phyloP scores from a whole-genome alignment of 2,797 vertebrate species.

The Bradypodion ventrale region DNA sequence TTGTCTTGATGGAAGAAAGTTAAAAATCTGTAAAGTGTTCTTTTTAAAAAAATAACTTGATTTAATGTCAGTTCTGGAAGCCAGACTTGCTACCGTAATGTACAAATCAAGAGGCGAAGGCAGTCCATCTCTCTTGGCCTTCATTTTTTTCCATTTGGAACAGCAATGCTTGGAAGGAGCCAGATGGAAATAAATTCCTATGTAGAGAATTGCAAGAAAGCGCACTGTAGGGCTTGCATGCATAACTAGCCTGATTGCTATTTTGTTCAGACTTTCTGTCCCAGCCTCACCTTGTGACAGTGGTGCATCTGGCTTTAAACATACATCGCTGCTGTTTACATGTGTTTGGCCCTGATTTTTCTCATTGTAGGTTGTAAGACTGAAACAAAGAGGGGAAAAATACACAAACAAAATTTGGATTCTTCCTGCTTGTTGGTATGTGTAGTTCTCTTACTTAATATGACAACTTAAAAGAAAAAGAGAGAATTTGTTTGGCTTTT shows the following conservation, averaged over 20 bases:
- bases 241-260: background rate
- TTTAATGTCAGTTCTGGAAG: background rate
- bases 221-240: no score
- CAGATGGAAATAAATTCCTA: background rate
- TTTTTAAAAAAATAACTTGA: background rate
- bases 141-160: background rate
- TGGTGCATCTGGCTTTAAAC: background rate
- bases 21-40: background rate
- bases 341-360: background rate
- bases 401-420: background rate
- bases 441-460: constrained; percentile 44
- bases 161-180: background rate
- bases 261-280: background rate
- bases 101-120: background rate
- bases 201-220: background rate
- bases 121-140: background rate
- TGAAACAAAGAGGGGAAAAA: background rate
- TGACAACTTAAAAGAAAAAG: constrained; percentile 29
- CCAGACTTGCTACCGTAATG: background rate
- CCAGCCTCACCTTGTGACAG: background rate
- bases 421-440: constrained; percentile 40
- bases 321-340: background rate
- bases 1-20: background rate
- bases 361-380: background rate
- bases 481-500: constrained; percentile 22